These are phyloP conservation scores for Zoanthus sansibaricus DNA, from an alignment of 92 coral and sea anemone species.

Conservation along the genomic window DNA sequence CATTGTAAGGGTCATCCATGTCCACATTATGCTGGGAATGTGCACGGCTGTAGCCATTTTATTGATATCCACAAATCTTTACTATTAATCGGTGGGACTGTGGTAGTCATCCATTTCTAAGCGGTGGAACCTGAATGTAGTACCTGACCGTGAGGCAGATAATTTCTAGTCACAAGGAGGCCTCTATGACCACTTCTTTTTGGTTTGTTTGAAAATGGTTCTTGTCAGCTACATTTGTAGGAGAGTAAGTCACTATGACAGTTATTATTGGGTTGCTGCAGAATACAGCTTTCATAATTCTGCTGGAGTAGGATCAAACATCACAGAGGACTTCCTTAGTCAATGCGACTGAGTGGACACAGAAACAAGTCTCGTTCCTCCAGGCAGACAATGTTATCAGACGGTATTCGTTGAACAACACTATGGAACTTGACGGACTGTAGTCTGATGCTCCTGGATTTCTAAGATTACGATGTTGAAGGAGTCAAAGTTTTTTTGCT, in stretches of 20 bases:
- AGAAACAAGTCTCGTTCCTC: neutral
- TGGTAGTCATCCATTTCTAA: neutral
- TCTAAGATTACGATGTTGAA: neutral
- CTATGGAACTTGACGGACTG: neutral
- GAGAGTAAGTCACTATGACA: neutral
- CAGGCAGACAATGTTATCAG: neutral
- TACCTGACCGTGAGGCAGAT: neutral
- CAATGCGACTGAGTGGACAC: neutral
- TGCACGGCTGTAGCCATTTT: neutral
- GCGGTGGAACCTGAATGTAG: constrained; percentile 2
- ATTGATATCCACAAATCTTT: neutral
- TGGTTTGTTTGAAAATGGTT: neutral
- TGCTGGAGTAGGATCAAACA: neutral
- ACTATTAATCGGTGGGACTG: neutral
- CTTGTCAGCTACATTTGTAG: neutral
- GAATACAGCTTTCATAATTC: neutral
- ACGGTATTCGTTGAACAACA: neutral
- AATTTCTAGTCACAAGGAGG: neutral
- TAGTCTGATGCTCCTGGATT: neutral
- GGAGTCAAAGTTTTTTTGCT: neutral
- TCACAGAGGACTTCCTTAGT: neutral
- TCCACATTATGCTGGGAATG: neutral
- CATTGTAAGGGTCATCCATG: neutral
- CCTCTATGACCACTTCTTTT: neutral
- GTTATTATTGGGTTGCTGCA: neutral